These are phyloP conservation scores for Eremobia ochroleuca DNA, from an alignment of 2,888 invertebrate genomes.

Conservation along the genomic window DNA sequence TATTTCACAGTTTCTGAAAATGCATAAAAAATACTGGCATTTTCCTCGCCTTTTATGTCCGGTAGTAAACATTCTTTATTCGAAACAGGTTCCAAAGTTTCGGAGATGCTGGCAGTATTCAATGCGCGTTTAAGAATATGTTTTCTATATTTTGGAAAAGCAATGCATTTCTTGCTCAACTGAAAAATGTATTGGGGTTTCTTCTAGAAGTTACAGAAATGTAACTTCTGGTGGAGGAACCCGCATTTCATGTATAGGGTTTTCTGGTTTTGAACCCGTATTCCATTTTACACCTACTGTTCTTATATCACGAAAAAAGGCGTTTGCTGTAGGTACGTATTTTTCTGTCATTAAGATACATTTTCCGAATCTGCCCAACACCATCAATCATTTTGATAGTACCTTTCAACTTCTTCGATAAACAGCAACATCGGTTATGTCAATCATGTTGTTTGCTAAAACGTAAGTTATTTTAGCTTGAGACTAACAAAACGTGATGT, in stretches of 20 bases:
- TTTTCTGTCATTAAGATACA: neutral
- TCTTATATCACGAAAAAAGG: neutral
- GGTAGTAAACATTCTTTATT: constrained; percentile 52
- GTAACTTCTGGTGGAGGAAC: no score
- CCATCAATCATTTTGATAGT: constrained; percentile 20
- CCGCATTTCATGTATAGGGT: neutral
- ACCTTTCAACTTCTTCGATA: constrained; percentile 19
- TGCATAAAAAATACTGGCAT: constrained; percentile 52
- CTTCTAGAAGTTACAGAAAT: no score
- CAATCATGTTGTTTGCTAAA: constrained; percentile 37
- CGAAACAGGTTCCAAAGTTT: constrained; percentile 25
- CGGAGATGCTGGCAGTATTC: constrained; percentile 3
- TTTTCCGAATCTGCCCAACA: constrained; percentile 21
- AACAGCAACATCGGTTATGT: constrained; percentile 17
- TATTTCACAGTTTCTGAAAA: constrained; percentile 60
- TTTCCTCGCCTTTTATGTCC: constrained; percentile 39
- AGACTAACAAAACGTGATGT: constrained; percentile 32
- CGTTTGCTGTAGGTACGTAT: no score
- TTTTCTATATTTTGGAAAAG: constrained; percentile 9
- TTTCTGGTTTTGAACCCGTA: no score
- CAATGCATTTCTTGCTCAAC: neutral
- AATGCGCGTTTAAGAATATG: constrained; percentile 2
- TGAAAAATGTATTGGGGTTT: neutral
- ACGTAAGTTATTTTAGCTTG: constrained; percentile 35
- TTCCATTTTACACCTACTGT: neutral